Evolutionary conservation across 2,113 vertebrate genomes (phyloP), one percentile per base, ranked within the genome.

Genomic region (Coturnix japonica): DNA sequence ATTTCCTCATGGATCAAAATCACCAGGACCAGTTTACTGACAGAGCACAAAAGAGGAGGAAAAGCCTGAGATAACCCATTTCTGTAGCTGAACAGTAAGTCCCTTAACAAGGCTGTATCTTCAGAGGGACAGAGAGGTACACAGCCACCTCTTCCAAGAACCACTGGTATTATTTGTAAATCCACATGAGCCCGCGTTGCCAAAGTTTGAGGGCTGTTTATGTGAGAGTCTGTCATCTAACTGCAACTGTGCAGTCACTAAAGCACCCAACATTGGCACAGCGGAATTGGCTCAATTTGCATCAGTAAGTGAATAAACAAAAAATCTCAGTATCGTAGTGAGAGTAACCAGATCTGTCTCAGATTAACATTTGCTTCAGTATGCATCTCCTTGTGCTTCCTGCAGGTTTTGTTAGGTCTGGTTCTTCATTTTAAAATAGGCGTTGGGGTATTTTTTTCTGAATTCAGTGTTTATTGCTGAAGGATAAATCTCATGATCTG

Each of bases 1-100:
- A 91, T 93, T 96, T 90, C 89, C 95, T 94, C 89, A 71, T 11
- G 88, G 87, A 95, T 84, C 80, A 94, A 89, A 95, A 93, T 95
- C 91, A 89, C 63, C 88, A 72, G 59, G 85, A 75, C 46, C 43
- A 83, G 91, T 81, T 93, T 83, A 74, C 61, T 71, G 47, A 49
- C 47, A 64, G 6, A 93, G 30, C 61, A 88, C 54, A 83, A 74
- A 87, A 80, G 44, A 79, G 61, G 20, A 26, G 28, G 5, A 25
- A 72, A 91, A 18, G 0, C 5, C 8, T 7, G 31, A 74, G 35
- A n/a, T 75, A 90, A 85, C 43, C 89, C 6, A 71, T 57, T 86
- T 88, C 63, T 86, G 35, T 51, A 60, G 43, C 65, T 86, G 47
- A 91, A 46, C 5, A 23, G 35, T 53, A 80, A 80, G 44, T 87